phyloP scores from a whole-genome alignment of 2,113 vertebrate genomes.

The Aramus guarauna region DNA sequence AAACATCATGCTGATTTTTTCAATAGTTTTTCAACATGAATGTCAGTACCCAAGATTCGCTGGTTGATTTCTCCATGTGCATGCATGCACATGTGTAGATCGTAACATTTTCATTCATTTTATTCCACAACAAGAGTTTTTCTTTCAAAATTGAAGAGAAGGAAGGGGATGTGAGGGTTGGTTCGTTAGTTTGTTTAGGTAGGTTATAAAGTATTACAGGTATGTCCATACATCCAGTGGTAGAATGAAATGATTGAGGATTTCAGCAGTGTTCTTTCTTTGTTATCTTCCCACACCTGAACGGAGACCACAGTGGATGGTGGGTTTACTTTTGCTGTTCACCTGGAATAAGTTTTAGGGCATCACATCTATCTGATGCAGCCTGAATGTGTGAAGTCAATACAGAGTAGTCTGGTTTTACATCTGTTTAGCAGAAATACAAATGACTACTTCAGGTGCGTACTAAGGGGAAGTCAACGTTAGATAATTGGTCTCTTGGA shows the following conservation, averaged over 20 bases:
- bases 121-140: neutral
- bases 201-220: neutral
- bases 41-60: neutral
- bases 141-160: neutral
- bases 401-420: neutral
- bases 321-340: neutral
- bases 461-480: neutral
- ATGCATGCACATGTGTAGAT: accelerated
- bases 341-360: neutral
- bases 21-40: neutral
- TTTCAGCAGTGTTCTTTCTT: neutral
- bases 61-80: neutral
- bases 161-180: neutral
- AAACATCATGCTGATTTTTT: neutral
- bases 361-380: neutral
- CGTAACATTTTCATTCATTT: neutral
- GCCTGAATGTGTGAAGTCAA: neutral
- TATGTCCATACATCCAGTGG: neutral
- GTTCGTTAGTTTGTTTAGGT: neutral
- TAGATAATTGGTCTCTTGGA: neutral
- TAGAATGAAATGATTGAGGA: neutral
- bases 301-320: neutral
- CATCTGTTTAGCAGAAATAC: neutral
- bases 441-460: neutral
- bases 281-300: neutral